Conservation (phyloP, 1,140 invertebrate species). For the Lasioglossum baleicum region DNA sequence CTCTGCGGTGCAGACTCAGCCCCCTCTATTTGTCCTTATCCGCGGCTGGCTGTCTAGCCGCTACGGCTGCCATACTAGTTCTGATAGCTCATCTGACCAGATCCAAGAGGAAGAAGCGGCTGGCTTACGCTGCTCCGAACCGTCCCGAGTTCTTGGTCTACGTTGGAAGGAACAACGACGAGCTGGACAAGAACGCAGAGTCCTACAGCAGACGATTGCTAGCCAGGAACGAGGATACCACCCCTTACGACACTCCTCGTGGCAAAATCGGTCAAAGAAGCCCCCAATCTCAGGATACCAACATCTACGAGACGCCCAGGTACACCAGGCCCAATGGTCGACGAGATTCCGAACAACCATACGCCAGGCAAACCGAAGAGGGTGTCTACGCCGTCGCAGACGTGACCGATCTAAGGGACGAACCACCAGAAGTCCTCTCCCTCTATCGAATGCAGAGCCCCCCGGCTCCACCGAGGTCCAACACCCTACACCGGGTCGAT, state of each 20-base stretch:
- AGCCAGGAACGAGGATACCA: slow-evolving; percentile 69
- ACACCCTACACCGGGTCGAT: slow-evolving; percentile 33
- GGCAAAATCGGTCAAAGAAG: slow-evolving; percentile 53
- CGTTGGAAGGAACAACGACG: slow-evolving; percentile 70
- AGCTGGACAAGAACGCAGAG: slow-evolving; percentile 71
- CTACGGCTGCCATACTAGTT: slow-evolving; percentile 69
- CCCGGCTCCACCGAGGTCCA: slow-evolving; percentile 49
- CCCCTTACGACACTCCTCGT: slow-evolving; percentile 68
- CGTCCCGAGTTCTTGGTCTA: slow-evolving; percentile 76
- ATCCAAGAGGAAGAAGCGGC: slow-evolving; percentile 70
- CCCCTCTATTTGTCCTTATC: slow-evolving; percentile 72
- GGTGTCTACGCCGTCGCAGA: slow-evolving; percentile 75
- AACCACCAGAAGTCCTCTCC: slow-evolving; percentile 71
- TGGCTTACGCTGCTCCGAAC: slow-evolving; percentile 71
- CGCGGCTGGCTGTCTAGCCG: slow-evolving; percentile 69
- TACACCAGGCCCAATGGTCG: slow-evolving; percentile 55
- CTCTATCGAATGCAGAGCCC: slow-evolving; percentile 71
- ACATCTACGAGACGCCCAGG: slow-evolving; percentile 72
- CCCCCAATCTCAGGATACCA: slow-evolving; percentile 66
- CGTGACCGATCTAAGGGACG: slow-evolving; percentile 70
- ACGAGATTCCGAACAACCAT: slow-evolving; percentile 22
- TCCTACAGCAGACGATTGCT: slow-evolving; percentile 72
- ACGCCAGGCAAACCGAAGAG: slow-evolving; percentile 54
- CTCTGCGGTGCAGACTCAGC: slow-evolving; percentile 72
- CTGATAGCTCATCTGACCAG: slow-evolving; percentile 71